Evolutionary conservation across 2,797 vertebrate species (phyloP), one percentile per base, ranked within the genome.

Genomic region (Pelobates cultripes): DNA sequence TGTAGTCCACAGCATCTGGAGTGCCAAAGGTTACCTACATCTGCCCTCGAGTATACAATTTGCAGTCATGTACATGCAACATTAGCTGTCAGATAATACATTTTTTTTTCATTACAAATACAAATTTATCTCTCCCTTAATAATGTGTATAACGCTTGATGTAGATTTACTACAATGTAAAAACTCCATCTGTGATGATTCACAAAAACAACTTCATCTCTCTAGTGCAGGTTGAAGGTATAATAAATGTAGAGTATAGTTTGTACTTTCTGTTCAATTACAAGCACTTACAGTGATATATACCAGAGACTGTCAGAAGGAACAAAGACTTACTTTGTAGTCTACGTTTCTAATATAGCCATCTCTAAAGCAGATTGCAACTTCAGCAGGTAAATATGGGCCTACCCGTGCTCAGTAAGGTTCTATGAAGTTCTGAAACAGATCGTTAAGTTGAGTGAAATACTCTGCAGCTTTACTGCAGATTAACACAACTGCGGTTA

Each of bases 241-340:
- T 4, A 57, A 57, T 12, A 57, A 57, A 57, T 15, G 10, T 57
- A 15, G 10, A 12, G 55, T 14, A 57, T 57, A 12, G 3, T 57
- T 53, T 41, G 7, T 43, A 28, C 43, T 42, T n/a, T 53, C 70
- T 51, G 69, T 51, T 66, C 71, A 73, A 73, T 79, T 66, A 64
- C 71, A 53, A 66, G 60, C 40, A 67, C 40, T 73, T 68, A 55
- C 40, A 3, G 71, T 69, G 71, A 80, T 55, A 60, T 60, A 69
- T 80, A 43, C 68, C 78, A 80, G 63, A 13, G 47, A 15, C 60
- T 67, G 70, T 57, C 60, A 53, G 14, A 43, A 53, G 41, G 44
- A 66, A 6, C 45, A 67, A 51, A 43, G n/a, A 57, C 66, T 12
- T 43, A 10, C 47, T 42, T 10, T 47, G 74, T 55, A 4, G 13